Percentiles rank a stretch among this genome's conserved stretches.
phyloP scores from a whole-genome alignment of 2,888 invertebrate genomes.

The Argyra leucocephala region DNA sequence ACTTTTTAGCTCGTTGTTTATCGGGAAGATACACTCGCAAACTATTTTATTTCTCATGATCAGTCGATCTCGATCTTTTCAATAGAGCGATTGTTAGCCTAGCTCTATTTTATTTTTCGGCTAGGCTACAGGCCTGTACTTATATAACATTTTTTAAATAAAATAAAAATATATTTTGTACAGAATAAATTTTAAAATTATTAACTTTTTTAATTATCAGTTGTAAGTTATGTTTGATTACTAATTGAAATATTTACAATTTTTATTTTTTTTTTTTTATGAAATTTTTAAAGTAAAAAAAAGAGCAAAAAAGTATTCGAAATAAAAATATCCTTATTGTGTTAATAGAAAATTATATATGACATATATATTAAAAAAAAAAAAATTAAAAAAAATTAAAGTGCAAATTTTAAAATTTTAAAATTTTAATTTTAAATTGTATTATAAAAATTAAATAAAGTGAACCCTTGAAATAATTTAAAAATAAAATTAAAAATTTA shows the following conservation, averaged over 20 bases:
- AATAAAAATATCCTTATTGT: too few species aligned
- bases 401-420: too few species aligned
- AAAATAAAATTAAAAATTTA: too few species aligned
- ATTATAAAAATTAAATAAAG: too few species aligned
- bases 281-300: slow-evolving; percentile 12
- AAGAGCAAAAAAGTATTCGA: not conserved
- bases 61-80: slow-evolving; percentile 46
- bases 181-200: slow-evolving; percentile 13
- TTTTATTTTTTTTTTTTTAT: not conserved
- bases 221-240: slow-evolving; percentile 20
- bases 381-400: too few species aligned
- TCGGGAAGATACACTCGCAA: slow-evolving; percentile 39
- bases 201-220: slow-evolving; percentile 14
- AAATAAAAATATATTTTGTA: slow-evolving; percentile 20
- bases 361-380: too few species aligned
- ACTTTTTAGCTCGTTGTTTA: slow-evolving; percentile 39
- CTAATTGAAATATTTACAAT: not conserved
- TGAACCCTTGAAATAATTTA: too few species aligned
- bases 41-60: slow-evolving; percentile 42
- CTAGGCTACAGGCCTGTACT: slow-evolving; percentile 27
- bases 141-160: slow-evolving; percentile 18
- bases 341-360: too few species aligned
- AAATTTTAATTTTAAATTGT: too few species aligned
- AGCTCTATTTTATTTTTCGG: slow-evolving; percentile 23
- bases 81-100: slow-evolving; percentile 44